Percentiles rank a stretch among this genome's conserved stretches.
These are phyloP conservation scores for Ibidorhyncha struthersii DNA, from an alignment of 2,113 vertebrate genomes.

Conservation along the genomic window DNA sequence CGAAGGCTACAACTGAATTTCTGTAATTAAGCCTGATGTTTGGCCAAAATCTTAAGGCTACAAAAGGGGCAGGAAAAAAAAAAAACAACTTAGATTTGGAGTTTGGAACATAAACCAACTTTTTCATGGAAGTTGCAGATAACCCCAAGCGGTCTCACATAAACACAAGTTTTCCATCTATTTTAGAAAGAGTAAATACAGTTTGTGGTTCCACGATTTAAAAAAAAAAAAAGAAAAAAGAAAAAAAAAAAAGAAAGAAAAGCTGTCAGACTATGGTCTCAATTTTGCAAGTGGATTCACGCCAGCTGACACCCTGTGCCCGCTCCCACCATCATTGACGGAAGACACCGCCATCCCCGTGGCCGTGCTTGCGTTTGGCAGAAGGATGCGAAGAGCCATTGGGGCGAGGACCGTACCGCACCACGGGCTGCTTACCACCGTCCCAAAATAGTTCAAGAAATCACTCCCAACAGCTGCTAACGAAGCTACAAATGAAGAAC, in stretches of 20 bases:
- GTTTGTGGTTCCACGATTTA: neutral
- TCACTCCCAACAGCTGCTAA: neutral
- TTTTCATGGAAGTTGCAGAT: neutral
- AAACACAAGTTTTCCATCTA: neutral
- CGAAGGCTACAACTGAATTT: neutral
- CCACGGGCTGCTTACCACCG: neutral
- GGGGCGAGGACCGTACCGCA: neutral
- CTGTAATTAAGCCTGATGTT: neutral
- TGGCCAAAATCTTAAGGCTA: neutral
- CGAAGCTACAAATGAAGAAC: neutral
- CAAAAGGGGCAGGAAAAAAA: neutral
- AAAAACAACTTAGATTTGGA: too few species aligned
- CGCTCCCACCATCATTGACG: rapidly evolving
- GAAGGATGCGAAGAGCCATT: neutral
- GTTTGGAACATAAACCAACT: too few species aligned
- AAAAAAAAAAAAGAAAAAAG: neutral
- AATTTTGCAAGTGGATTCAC: neutral
- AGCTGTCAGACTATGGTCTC: neutral
- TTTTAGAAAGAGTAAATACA: neutral
- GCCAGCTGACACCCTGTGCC: rapidly evolving
- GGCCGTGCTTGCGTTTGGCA: neutral
- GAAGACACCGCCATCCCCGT: rapidly evolving
- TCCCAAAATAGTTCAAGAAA: neutral
- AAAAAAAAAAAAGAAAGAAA: neutral
- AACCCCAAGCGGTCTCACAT: neutral